These are phyloP conservation scores for Dasyurus viverrinus DNA, from an alignment of 2,113 vertebrate genomes.

Conservation along the genomic window DNA sequence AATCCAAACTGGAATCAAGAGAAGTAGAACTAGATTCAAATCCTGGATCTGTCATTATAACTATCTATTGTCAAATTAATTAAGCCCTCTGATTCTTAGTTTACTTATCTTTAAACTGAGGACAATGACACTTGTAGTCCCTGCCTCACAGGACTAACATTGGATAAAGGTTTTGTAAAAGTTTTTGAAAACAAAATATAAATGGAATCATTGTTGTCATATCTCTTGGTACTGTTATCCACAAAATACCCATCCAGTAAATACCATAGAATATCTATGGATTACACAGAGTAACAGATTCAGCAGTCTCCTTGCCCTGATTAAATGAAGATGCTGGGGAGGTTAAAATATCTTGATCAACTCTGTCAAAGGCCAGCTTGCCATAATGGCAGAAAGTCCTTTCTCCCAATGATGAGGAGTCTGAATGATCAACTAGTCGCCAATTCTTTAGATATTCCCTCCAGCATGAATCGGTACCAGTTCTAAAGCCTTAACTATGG, in stretches of 20 bases:
- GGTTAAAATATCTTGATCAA: background rate
- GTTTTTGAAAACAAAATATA: background rate
- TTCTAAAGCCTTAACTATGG: no score
- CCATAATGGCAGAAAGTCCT: background rate
- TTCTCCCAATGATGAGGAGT: no score
- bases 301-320: background rate
- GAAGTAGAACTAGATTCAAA: background rate
- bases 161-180: background rate
- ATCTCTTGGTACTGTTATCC: background rate
- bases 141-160: background rate
- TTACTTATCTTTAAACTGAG: background rate
- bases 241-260: background rate
- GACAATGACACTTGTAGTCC: background rate
- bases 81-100: background rate
- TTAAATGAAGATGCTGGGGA: background rate
- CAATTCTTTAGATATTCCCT: no score
- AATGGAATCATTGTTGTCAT: background rate
- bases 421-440: no score
- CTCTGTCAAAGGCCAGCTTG: background rate
- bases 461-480: no score
- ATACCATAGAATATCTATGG: background rate
- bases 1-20: background rate
- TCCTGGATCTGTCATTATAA: background rate
- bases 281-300: background rate
- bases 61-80: background rate